phyloP scores from a whole-genome alignment of 1,140 invertebrate genomes.

The Parasteatoda tepidariorum region DNA sequence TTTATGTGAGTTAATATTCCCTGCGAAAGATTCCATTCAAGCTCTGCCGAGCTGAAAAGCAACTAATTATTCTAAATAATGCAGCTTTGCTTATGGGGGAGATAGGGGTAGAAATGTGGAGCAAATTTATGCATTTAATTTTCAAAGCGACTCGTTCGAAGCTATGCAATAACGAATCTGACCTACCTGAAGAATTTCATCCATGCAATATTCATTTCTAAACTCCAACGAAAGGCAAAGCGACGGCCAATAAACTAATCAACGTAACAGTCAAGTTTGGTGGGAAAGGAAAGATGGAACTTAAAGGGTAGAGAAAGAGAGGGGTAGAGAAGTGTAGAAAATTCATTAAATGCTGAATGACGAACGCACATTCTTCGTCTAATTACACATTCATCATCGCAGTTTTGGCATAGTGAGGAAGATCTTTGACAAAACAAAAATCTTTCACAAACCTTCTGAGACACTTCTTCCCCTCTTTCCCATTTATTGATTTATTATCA shows the following conservation, averaged over 20 bases:
- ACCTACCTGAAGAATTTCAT: slow-evolving; percentile 51
- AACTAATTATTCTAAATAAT: slow-evolving; percentile 56
- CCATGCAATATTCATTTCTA: slow-evolving; percentile 49
- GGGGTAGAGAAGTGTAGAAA: not conserved
- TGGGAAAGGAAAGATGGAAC: not conserved
- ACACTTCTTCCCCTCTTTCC: not conserved
- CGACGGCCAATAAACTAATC: slow-evolving; percentile 54
- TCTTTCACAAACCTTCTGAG: not conserved
- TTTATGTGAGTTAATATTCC: slow-evolving; percentile 50
- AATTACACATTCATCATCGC: slow-evolving; percentile 54
- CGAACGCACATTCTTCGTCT: slow-evolving; percentile 52
- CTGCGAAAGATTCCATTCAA: slow-evolving; percentile 44
- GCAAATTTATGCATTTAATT: slow-evolving; percentile 57
- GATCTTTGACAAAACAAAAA: slow-evolving; percentile 44
- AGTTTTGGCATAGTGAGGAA: slow-evolving; percentile 15
- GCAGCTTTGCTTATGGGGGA: slow-evolving; percentile 1
- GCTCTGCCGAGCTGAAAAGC: slow-evolving; percentile 44
- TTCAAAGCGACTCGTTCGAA: slow-evolving; percentile 43
- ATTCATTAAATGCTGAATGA: slow-evolving; percentile 54
- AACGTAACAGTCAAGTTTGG: slow-evolving; percentile 49
- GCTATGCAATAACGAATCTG: slow-evolving; percentile 55
- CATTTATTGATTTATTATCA: slow-evolving; percentile 42
- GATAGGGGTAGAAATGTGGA: slow-evolving; percentile 2
- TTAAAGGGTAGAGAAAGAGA: not conserved
- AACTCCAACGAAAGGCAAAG: slow-evolving; percentile 45